Evolutionary conservation across 2,797 vertebrate genomes (phyloP), one percentile per base, ranked within the genome.

Genomic region (Acipenser ruthenus): DNA sequence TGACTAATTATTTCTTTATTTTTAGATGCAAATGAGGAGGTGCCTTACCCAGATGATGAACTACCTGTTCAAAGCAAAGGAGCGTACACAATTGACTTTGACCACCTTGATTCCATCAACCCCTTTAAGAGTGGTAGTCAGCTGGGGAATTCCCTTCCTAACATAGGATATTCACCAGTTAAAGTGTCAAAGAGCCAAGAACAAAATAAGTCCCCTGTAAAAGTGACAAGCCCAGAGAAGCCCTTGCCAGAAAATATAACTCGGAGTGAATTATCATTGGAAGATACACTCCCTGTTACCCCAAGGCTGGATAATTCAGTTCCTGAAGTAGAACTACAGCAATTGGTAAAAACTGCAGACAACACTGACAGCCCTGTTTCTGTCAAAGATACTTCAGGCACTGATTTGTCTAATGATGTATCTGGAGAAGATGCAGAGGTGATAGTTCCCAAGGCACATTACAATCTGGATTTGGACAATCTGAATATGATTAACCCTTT

Each of bases 51-150:
- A 1, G 90, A 88, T 37, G 37, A 37, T 56, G 63, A 86, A 49
- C 85, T 88, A 73, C 87, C 85, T 1, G 82, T 91, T 73, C 83
- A 74, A 75, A 90, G 83, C 76, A 83, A 77, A 76, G 90, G 91
- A 67, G 82, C 78, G n/a, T 92, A 94, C 71, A 74, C 64, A 12
- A 64, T 94, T 65, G 83, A 91, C 76, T 86, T 77, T 15, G 75
- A 84, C 52, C 80, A 86, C 77, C 77, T 87, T 4, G 82, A 89
- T 0, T 51, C 65, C 1, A 70, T 84, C 0, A 13, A 81, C 74
- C 89, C 89, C 11, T 86, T 90, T 67, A 69, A 82, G 69, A 68
- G 72, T 0, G 82, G 82, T 4, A 70, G 60, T 65, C 78, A 71
- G 47, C 76, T 83, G 72, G 7, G 5, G 1, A 65, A 79, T 1